These are phyloP conservation scores for Julus scanicus DNA, from an alignment of 2,888 invertebrate genomes.

Conservation along the genomic window DNA sequence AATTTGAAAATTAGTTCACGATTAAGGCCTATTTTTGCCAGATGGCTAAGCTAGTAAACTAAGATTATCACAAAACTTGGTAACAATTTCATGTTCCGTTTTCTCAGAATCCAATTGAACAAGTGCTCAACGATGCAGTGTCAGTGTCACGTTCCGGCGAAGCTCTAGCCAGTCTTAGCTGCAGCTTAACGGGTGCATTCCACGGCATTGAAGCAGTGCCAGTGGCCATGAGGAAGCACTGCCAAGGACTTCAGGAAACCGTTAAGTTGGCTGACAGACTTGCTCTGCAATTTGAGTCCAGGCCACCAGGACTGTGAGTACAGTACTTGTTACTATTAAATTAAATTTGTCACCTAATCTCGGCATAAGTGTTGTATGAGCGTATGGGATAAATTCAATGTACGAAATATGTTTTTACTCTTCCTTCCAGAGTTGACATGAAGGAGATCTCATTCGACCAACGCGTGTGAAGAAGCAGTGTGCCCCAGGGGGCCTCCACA, in stretches of 20 bases:
- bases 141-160: constrained; percentile 53
- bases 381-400: background rate
- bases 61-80: too few species aligned
- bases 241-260: constrained; percentile 57
- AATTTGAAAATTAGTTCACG: background rate
- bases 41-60: too few species aligned
- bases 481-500: background rate
- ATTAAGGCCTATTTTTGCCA: background rate
- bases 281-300: constrained; percentile 49
- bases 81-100: background rate
- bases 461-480: constrained; percentile 36
- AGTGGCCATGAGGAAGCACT: constrained; percentile 55
- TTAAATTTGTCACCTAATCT: too few species aligned
- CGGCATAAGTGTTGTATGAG: too few species aligned
- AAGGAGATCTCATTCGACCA: constrained; percentile 52
- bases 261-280: constrained; percentile 57
- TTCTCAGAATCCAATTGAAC: constrained; percentile 53
- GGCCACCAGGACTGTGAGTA: constrained; percentile 54
- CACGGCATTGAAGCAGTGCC: constrained; percentile 57
- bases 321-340: background rate
- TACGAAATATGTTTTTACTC: background rate
- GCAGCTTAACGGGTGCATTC: constrained; percentile 54
- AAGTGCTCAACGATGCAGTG: constrained; percentile 22
- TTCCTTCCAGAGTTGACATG: constrained; percentile 38
- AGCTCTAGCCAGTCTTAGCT: constrained; percentile 56